phyloP scores from a whole-genome alignment of 2,797 vertebrate genomes.

The Linurgus olivaceus region DNA sequence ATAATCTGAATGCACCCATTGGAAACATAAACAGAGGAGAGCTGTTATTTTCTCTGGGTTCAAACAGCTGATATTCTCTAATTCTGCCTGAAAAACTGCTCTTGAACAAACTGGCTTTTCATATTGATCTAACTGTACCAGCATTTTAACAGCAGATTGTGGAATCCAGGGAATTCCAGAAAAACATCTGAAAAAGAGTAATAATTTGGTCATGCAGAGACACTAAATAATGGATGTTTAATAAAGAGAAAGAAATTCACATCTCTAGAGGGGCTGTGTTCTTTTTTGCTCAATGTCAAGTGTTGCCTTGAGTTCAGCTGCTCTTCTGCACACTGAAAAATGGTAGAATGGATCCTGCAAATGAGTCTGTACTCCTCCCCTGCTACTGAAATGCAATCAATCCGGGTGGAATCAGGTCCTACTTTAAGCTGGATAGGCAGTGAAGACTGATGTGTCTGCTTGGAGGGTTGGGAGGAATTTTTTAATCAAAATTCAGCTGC shows the following conservation, averaged over 20 bases:
- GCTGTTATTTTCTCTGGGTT: background rate
- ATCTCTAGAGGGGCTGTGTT: background rate
- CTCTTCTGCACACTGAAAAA: background rate
- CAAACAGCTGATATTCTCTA: background rate
- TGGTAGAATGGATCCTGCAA: background rate
- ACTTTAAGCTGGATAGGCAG: background rate
- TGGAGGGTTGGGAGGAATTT: background rate
- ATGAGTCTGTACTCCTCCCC: background rate
- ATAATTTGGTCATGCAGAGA: background rate
- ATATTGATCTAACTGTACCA: background rate
- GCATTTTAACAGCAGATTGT: background rate
- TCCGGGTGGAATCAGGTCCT: background rate
- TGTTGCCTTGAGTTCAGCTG: background rate
- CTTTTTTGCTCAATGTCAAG: background rate
- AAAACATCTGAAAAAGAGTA: background rate
- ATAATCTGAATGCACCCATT: background rate
- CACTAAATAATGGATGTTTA: background rate
- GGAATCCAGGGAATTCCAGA: background rate
- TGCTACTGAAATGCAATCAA: background rate
- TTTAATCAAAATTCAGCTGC: constrained; percentile 24
- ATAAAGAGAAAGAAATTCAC: background rate
- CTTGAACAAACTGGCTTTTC: background rate
- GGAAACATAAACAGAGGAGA: background rate
- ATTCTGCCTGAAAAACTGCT: background rate
- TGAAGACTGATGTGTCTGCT: background rate